phyloP scores from a whole-genome alignment of 2,888 invertebrate species.

The Drosophila pegasa region DNA sequence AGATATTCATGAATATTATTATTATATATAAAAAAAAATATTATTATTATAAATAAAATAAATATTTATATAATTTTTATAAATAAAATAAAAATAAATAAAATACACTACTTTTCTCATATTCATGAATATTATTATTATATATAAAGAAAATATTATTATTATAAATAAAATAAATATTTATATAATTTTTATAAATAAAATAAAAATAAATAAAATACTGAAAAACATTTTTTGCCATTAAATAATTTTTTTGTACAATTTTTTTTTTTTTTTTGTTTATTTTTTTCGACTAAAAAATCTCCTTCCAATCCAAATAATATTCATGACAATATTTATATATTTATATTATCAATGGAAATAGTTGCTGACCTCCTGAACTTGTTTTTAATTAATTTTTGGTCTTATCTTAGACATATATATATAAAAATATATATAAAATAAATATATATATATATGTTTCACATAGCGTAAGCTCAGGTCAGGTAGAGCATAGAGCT shows the following conservation, averaged over 20 bases:
- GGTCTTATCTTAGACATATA: neutral
- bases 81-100: no score
- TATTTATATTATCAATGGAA: neutral
- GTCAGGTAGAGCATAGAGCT: constrained; percentile 27
- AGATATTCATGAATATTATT: neutral
- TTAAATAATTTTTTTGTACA: no score
- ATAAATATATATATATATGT: neutral
- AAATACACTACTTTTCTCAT: neutral
- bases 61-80: no score
- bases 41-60: no score
- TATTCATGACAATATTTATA: no score
- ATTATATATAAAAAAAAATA: neutral
- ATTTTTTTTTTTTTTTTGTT: no score
- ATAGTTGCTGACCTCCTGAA: neutral
- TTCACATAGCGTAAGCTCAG: constrained; percentile 3
- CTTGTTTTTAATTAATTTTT: neutral
- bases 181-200: no score
- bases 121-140: neutral
- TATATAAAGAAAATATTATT: neutral
- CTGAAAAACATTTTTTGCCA: neutral
- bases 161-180: no score
- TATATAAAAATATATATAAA: neutral
- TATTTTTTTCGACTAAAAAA: no score
- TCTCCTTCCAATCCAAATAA: no score
- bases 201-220: no score